Base-by-base conservation (phyloP, 2,113 vertebrate species). In the Pseudorhombus dupliciocellatus region DNA sequence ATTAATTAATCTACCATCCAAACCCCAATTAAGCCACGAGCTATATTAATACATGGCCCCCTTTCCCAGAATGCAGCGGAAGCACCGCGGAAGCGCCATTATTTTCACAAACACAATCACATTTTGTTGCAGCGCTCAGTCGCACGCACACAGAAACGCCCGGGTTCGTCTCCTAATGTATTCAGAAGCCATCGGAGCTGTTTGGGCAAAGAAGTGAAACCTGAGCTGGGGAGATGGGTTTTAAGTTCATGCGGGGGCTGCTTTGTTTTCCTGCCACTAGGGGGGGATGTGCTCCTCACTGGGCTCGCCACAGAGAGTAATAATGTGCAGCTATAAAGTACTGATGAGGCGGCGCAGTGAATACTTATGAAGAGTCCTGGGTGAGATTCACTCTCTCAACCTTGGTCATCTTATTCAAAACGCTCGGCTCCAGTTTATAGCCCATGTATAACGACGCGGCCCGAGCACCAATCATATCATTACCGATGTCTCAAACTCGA, bases 1-100 rank as follows among this genome's bases (percentile, higher is more conserved):
- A 93, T 93, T 93, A 94, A 94, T 94, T 84, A 93, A 93, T 92
- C 83, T 77, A 80, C 90, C 89, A 90, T 91, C 85, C 89, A 79
- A 90, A 90, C 89, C 90, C 88, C 84, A 89, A 92, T 90, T 86
- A 88, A 85, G 92, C 93, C 92, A 93, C 84, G 0, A 93, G 93
- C 93, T 84, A 94, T 92, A 92, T 93, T 91, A 93, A 92, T 90
- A 90, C 89, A 84, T 86, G 76, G 84, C 75, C 82, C 82, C 66
- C 55, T 90, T 92, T 89, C 90, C 83, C 87, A 87, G 88, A 90
- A 90, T 91, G 88, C 89, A 92, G 82, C 91, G 93, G 88, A 93
- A 93, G 90, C 84, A 87, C 72, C 56, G 40, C 63, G 84, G 90
- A 91, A 87, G 84, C 85, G 26, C 82, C 79, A 83, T 92, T 92